Conservation (phyloP, 2,113 vertebrate species). For the Stigmatopora argus region DNA sequence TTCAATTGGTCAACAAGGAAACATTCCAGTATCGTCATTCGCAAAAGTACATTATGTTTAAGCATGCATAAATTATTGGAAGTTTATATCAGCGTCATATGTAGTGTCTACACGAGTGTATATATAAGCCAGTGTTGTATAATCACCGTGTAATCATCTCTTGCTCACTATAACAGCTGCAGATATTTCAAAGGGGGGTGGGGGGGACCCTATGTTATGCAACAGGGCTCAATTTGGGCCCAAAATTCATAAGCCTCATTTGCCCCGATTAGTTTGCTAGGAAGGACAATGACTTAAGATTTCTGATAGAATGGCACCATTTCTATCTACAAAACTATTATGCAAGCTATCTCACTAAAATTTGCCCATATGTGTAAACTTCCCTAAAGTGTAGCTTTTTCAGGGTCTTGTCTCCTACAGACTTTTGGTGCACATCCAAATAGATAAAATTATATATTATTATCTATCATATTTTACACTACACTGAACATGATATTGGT, state of each 20-base stretch:
- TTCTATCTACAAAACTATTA: not conserved
- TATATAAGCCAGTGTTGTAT: slow-evolving; percentile 31
- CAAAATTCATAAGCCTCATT: slow-evolving; percentile 25
- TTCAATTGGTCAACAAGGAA: slow-evolving; percentile 43
- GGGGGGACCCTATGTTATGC: slow-evolving; percentile 31
- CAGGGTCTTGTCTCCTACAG: not conserved
- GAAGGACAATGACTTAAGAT: slow-evolving; percentile 6
- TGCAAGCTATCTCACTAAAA: not conserved
- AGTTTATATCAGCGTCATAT: not conserved
- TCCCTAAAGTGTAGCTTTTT: not conserved
- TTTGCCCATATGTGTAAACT: not conserved
- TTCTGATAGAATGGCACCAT: not conserved
- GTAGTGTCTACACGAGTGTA: not conserved
- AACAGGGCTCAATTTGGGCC: slow-evolving; percentile 30
- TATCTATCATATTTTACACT: not conserved
- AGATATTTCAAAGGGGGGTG: slow-evolving; percentile 33
- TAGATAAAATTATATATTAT: not conserved
- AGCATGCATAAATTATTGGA: not conserved
- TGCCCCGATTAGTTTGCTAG: slow-evolving; percentile 37
- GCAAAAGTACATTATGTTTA: slow-evolving; percentile 2
- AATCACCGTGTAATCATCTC: slow-evolving; percentile 49
- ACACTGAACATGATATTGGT: not conserved
- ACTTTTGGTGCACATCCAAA: not conserved
- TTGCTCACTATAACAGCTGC: slow-evolving; percentile 33
- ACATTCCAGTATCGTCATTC: slow-evolving; percentile 20